Evolutionary conservation across 2,888 invertebrate genomes (phyloP).

Genomic region (Diploptera punctata): DNA sequence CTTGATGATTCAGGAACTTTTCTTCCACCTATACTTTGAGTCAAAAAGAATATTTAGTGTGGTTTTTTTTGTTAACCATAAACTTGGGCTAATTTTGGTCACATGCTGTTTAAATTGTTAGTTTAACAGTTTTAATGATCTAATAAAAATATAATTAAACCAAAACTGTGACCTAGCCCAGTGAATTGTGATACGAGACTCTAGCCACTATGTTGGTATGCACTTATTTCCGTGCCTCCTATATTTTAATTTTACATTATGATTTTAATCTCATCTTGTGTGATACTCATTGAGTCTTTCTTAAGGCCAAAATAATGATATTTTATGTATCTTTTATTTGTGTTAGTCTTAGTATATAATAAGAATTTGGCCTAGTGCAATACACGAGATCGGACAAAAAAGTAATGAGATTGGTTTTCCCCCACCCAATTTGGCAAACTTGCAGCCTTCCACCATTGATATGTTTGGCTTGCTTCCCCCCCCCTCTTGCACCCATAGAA

Average conservation of each 20-base stretch:
- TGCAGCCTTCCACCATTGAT: too few species aligned
- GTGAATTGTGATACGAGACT: slow-evolving; percentile 36
- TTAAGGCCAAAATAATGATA: slow-evolving; percentile 22
- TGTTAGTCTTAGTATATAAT: not conserved
- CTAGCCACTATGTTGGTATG: slow-evolving; percentile 23
- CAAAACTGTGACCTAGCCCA: slow-evolving; percentile 30
- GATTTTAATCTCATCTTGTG: slow-evolving; percentile 15
- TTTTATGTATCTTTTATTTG: slow-evolving; percentile 1
- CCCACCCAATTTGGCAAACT: too few species aligned
- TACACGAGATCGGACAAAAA: too few species aligned
- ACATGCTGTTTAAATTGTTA: not conserved
- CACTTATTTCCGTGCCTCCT: slow-evolving; percentile 23
- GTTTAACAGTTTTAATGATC: too few species aligned
- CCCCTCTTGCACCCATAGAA: too few species aligned
- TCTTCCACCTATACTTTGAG: slow-evolving; percentile 67
- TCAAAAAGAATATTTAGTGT: slow-evolving; percentile 6
- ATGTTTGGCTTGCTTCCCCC: too few species aligned
- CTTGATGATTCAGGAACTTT: slow-evolving; percentile 69
- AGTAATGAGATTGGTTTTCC: too few species aligned
- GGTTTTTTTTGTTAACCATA: not conserved
- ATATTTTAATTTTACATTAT: not conserved
- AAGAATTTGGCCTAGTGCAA: slow-evolving; percentile 21
- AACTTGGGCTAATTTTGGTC: not conserved
- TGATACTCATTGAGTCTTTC: slow-evolving; percentile 20
- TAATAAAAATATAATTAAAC: too few species aligned